Evolutionary conservation across 30 jellyfish, hydroid and myxozoan species (phyloP).

Genomic region (Cassiopea xamachana): DNA sequence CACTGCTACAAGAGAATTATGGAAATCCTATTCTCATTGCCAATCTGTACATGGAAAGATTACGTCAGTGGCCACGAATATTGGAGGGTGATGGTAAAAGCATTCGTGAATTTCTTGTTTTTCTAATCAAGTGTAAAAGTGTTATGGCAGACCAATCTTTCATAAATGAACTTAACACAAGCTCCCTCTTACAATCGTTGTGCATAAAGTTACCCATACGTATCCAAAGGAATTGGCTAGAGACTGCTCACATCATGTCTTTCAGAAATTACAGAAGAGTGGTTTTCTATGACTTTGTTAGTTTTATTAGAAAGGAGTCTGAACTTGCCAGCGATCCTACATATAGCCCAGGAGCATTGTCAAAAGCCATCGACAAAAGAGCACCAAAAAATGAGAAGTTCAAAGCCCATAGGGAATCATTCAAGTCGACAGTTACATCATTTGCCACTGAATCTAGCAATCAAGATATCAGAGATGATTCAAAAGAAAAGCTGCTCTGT

Average conservation of each 20-base stretch:
- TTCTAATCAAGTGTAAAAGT: constrained; percentile 30
- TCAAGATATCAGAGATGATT: constrained; percentile 16
- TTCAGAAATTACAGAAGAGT: constrained; percentile 33
- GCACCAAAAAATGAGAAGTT: background rate
- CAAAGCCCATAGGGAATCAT: constrained; percentile 1
- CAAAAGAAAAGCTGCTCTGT: constrained; percentile 21
- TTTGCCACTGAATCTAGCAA: constrained; percentile 17
- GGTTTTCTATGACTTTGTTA: constrained; percentile 21
- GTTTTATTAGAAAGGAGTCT: constrained; percentile 35
- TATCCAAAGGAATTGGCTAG: constrained; percentile 28
- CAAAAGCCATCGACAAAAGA: constrained; percentile 14
- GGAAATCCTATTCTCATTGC: constrained; percentile 40
- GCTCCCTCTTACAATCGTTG: constrained; percentile 34
- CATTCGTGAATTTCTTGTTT: constrained; percentile 32
- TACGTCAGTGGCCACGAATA: constrained; percentile 33
- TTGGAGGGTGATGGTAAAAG: constrained; percentile 36
- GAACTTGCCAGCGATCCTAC: constrained; percentile 32
- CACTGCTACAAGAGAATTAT: constrained; percentile 44
- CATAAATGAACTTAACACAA: constrained; percentile 31
- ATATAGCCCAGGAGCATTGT: constrained; percentile 33
- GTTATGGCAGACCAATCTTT: constrained; percentile 21
- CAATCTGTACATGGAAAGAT: constrained; percentile 45
- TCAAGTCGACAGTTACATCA: background rate
- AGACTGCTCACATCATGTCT: background rate
- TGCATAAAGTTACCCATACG: constrained; percentile 26